These are phyloP conservation scores for Papilio machaon DNA, from an alignment of 1,140 invertebrate species.

Conservation along the genomic window DNA sequence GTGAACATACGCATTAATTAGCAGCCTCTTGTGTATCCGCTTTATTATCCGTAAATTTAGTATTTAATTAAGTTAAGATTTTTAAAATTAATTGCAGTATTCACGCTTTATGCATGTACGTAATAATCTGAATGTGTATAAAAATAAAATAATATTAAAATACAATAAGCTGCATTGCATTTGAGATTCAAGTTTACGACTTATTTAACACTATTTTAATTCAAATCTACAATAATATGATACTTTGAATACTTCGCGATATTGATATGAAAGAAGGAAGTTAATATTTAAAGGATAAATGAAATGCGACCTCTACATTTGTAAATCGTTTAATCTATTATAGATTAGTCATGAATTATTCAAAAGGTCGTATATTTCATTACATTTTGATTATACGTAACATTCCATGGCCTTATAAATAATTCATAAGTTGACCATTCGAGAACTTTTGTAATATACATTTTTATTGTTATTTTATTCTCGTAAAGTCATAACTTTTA, in stretches of 20 bases:
- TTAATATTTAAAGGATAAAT: neutral
- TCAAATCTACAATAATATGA: no score
- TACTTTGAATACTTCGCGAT: no score
- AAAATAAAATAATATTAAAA: no score
- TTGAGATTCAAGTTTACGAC: no score
- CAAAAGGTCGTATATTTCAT: slow-evolving; percentile 4
- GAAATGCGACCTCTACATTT: neutral
- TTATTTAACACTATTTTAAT: no score
- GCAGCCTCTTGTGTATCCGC: neutral
- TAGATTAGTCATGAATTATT: neutral
- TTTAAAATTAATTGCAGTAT: no score
- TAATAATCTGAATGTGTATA: no score
- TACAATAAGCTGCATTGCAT: no score
- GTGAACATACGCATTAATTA: slow-evolving; percentile 1
- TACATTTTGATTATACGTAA: slow-evolving; percentile 17
- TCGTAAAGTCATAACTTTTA: neutral
- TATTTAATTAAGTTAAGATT: no score
- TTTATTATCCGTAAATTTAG: no score
- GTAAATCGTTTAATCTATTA: neutral
- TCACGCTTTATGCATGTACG: no score
- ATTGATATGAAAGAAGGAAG: neutral
- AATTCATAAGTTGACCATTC: slow-evolving; percentile 14
- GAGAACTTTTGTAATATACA: slow-evolving; percentile 3
- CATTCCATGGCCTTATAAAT: slow-evolving; percentile 19
- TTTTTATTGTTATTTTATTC: neutral